Conservation (phyloP, 2,797 vertebrate genomes). For the Sebastes nivosus region DNA sequence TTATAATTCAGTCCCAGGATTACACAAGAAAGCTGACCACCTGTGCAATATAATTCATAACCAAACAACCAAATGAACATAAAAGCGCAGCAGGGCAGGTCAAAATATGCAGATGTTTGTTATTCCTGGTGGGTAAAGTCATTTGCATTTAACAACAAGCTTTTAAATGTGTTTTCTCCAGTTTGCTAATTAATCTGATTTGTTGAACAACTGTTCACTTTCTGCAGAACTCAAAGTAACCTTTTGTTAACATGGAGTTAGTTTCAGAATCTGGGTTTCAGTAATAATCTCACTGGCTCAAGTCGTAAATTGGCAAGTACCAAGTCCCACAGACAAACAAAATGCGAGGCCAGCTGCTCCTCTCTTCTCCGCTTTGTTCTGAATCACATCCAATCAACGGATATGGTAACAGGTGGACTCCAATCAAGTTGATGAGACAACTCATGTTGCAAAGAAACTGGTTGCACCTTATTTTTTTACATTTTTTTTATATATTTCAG, state of each 20-base stretch:
- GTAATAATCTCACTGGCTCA: neutral
- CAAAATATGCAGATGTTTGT: neutral
- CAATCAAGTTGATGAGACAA: neutral
- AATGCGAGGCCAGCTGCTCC: neutral
- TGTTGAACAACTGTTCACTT: neutral
- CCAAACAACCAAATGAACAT: neutral
- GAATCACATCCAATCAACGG: neutral
- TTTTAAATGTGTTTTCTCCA: neutral
- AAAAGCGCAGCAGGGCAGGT: neutral
- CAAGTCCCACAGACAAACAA: neutral
- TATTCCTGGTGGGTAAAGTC: neutral
- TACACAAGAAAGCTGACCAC: neutral
- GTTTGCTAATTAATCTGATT: neutral
- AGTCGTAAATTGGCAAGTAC: neutral
- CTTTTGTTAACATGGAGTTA: neutral
- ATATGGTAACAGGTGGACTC: neutral
- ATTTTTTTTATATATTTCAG: neutral
- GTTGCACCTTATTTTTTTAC: neutral
- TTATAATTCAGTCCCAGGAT: neutral
- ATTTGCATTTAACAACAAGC: neutral
- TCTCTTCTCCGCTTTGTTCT: neutral
- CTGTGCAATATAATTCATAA: neutral
- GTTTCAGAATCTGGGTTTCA: neutral
- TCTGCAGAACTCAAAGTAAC: neutral
- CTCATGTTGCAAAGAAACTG: neutral